phyloP scores from a whole-genome alignment of 2,113 vertebrate species.

The Andinoacara biseriatus region DNA sequence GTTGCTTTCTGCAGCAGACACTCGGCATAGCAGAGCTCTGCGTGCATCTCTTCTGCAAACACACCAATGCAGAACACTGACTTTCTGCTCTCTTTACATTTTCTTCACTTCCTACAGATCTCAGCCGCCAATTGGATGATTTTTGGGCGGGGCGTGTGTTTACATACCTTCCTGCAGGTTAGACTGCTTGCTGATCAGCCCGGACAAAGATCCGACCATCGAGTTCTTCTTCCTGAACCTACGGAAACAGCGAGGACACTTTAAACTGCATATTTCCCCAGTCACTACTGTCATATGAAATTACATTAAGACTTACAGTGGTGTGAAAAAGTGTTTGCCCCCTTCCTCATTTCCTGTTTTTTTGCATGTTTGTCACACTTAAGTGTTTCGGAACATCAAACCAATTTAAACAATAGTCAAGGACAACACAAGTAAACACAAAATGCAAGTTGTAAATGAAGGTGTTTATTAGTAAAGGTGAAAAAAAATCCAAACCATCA shows the following conservation, averaged over 20 bases:
- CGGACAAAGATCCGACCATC: constrained; percentile 90
- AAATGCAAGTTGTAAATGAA: no score
- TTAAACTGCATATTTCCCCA: neutral
- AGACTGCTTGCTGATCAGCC: constrained; percentile 88
- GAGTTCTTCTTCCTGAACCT: constrained; percentile 93
- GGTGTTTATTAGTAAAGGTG: no score
- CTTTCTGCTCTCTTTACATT: neutral
- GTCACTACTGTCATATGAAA: neutral
- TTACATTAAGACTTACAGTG: neutral
- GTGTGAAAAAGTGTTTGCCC: no score
- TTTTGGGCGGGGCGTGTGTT: neutral
- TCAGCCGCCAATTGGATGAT: neutral
- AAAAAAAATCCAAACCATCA: no score
- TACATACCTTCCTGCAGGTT: constrained; percentile 87
- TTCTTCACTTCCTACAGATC: neutral
- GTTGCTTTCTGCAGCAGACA: constrained; percentile 96
- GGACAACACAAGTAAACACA: no score
- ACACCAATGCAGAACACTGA: constrained; percentile 25
- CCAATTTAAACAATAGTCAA: no score
- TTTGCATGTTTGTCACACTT: no score
- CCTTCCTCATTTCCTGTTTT: no score
- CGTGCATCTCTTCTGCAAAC: constrained; percentile 94
- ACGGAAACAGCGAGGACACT: neutral
- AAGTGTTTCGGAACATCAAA: no score
- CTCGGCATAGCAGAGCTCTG: constrained; percentile 97